phyloP scores from a whole-genome alignment of 2,113 vertebrate genomes.

The Lamprotornis superbus region DNA sequence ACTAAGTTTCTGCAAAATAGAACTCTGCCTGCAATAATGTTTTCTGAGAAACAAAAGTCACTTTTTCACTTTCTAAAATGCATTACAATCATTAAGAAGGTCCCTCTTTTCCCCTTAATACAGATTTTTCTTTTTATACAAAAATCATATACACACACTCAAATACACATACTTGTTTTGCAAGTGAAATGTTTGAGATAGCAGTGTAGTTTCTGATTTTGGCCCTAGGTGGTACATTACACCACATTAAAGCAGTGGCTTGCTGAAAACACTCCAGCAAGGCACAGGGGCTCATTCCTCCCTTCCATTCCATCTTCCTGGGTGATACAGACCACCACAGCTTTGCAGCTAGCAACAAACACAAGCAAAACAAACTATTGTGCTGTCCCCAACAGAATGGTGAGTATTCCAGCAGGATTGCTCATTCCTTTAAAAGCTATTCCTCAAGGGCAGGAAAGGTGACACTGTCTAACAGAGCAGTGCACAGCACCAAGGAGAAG shows the following conservation, averaged over 20 bases:
- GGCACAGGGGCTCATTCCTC: background rate
- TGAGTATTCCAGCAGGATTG: background rate
- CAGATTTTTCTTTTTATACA: background rate
- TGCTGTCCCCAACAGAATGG: background rate
- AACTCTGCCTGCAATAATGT: background rate
- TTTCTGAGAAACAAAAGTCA: background rate
- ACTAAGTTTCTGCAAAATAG: background rate
- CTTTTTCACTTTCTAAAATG: background rate
- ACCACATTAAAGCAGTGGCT: background rate
- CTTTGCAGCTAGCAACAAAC: background rate
- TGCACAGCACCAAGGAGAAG: rapidly evolving
- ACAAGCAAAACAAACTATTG: background rate
- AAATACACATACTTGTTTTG: background rate
- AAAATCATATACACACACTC: background rate
- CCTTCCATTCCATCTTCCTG: background rate
- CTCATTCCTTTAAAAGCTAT: background rate
- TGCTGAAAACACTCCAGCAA: background rate
- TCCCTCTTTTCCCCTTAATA: background rate
- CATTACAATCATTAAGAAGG: background rate
- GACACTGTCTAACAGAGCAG: background rate
- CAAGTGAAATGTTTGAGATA: background rate
- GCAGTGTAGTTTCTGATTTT: background rate
- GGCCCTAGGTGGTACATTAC: constrained; percentile 63
- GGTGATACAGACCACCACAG: background rate
- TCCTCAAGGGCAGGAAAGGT: background rate